Percentiles rank a stretch among this genome's conserved stretches.
These are phyloP conservation scores for Laothoe populi DNA, from an alignment of 2,888 invertebrate genomes.

Conservation along the genomic window DNA sequence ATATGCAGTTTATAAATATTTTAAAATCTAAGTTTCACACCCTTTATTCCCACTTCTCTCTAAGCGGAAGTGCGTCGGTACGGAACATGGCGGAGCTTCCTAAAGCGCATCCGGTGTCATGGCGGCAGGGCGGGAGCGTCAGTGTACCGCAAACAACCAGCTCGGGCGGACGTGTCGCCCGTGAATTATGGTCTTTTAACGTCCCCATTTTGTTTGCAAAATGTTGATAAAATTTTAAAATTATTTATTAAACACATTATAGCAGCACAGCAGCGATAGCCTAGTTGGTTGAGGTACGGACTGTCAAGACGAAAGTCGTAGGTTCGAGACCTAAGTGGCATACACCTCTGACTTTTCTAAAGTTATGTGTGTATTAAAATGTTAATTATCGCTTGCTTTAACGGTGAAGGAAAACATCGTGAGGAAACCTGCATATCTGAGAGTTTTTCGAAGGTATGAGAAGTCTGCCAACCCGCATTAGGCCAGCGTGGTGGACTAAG, in stretches of 20 bases:
- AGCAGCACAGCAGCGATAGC: too few species aligned
- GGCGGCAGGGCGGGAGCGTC: constrained; percentile 22
- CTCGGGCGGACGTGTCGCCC: constrained; percentile 32
- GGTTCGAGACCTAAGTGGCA: too few species aligned
- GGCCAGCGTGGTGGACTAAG: too few species aligned
- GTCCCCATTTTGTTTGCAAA: constrained; percentile 16
- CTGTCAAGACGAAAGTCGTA: too few species aligned
- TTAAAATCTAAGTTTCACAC: constrained; percentile 1
- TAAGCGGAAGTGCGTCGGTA: constrained; percentile 31
- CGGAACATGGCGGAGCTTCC: constrained; percentile 31
- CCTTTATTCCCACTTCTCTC: constrained; percentile 19
- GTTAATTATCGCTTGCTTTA: too few species aligned
- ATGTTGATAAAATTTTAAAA: constrained; percentile 18
- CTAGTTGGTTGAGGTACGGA: too few species aligned
- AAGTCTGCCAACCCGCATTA: too few species aligned
- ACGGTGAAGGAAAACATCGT: too few species aligned
- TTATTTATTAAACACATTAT: constrained; percentile 9
- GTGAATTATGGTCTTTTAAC: constrained; percentile 29
- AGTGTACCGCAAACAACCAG: constrained; percentile 31
- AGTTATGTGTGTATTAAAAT: too few species aligned
- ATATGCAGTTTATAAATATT: constrained; percentile 5
- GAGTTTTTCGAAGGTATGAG: too few species aligned
- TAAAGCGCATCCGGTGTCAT: constrained; percentile 28
- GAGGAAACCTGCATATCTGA: too few species aligned
- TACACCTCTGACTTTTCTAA: too few species aligned